Conservation (phyloP, 2,888 invertebrate genomes). For the Orchesella flavescens region DNA sequence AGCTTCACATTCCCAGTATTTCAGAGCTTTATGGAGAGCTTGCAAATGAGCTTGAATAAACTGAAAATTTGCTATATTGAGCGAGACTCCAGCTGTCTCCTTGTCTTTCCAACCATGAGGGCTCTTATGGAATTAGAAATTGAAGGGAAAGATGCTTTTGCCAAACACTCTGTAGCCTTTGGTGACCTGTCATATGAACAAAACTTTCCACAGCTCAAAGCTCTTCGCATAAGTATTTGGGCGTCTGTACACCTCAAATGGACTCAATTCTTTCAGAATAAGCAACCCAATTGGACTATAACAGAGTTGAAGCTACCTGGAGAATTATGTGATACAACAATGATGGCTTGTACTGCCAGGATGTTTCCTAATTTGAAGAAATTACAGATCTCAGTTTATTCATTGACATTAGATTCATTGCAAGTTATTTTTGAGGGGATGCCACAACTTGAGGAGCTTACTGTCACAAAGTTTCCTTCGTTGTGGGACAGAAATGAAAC, state of each 20-base stretch:
- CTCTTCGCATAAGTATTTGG: slow-evolving; percentile 48
- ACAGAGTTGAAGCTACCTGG: slow-evolving; percentile 48
- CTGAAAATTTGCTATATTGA: slow-evolving; percentile 46
- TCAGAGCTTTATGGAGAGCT: slow-evolving; percentile 29
- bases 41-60: slow-evolving; percentile 13
- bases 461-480: slow-evolving; percentile 40
- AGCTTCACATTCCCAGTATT: slow-evolving; percentile 18
- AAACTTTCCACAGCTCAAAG: slow-evolving; percentile 36
- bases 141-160: slow-evolving; percentile 50
- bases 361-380: slow-evolving; percentile 47
- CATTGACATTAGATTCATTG: slow-evolving; percentile 26
- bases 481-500: slow-evolving; percentile 49
- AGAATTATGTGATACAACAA: slow-evolving; percentile 20
- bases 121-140: slow-evolving; percentile 26
- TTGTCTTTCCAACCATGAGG: slow-evolving; percentile 52
- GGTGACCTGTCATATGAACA: slow-evolving; percentile 35
- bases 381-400: slow-evolving; percentile 41
- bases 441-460: slow-evolving; percentile 33
- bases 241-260: slow-evolving; percentile 21
- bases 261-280: slow-evolving; percentile 33
- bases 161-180: slow-evolving; percentile 46
- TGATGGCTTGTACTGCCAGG: slow-evolving; percentile 1
- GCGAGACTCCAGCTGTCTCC: slow-evolving; percentile 26
- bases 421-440: slow-evolving; percentile 42
- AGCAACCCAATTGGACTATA: slow-evolving; percentile 5